Percentiles rank a stretch among this genome's conserved stretches.
Conservation (phyloP, 2,113 vertebrate species). For the Gopherus flavomarginatus region DNA sequence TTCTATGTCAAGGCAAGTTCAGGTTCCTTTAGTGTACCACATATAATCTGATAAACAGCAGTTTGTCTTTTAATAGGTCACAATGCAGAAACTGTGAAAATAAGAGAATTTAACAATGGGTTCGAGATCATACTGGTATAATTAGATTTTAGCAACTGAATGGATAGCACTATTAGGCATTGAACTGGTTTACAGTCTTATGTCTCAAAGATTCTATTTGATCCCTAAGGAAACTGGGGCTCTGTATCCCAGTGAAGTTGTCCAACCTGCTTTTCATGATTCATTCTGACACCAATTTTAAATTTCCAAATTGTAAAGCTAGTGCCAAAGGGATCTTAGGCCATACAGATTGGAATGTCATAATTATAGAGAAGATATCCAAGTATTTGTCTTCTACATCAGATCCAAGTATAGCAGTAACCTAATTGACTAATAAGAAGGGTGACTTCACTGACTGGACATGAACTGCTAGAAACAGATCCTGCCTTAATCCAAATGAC, state of each 20-base stretch:
- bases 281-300: not conserved
- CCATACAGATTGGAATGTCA: not conserved
- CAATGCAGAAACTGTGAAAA: conserved; percentile 29
- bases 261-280: not conserved
- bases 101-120: not conserved
- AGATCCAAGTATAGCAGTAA: not conserved
- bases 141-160: not conserved
- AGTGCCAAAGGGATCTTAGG: not conserved
- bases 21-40: not conserved
- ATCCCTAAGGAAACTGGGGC: not conserved
- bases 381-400: not conserved
- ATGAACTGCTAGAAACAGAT: not conserved
- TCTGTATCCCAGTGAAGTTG: not conserved
- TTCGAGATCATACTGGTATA: not conserved
- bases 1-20: not conserved
- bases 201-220: not conserved
- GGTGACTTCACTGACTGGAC: not conserved
- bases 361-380: not conserved
- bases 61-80: conserved; percentile 15
- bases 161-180: not conserved
- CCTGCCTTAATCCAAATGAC: conserved; percentile 16
- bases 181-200: not conserved
- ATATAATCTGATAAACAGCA: conserved; percentile 18
- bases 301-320: not conserved
- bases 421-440: not conserved